Conservation (phyloP, 2,113 vertebrate genomes). For the Oryctolagus cuniculus region mOryCun1.1 NC_091453.1:106346001-106346500, state of each 20-base stretch:
- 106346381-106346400: neutral
- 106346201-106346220: neutral
- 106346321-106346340: neutral
- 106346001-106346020: neutral
- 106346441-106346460: neutral
- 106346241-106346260: neutral
- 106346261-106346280: too few relatives aligned
- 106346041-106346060: conserved; percentile 16
- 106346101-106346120: neutral
- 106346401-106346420: neutral
- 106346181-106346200: neutral
- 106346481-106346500: too few relatives aligned
- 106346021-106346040: conserved; percentile 39
- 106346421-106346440: neutral
- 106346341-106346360: neutral
- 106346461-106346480: neutral
- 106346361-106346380: neutral
- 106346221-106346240: conserved; percentile 11
- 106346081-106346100: neutral
- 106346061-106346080: neutral
- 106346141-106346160: neutral
- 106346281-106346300: neutral
- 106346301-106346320: neutral
- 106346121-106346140: neutral
- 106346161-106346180: neutral